A percentile compares a stretch with the other conserved stretches of the same genome.
Evolutionary conservation across 2,797 vertebrate genomes (phyloP).

Genomic region (Pyrocephalus nanus): DNA sequence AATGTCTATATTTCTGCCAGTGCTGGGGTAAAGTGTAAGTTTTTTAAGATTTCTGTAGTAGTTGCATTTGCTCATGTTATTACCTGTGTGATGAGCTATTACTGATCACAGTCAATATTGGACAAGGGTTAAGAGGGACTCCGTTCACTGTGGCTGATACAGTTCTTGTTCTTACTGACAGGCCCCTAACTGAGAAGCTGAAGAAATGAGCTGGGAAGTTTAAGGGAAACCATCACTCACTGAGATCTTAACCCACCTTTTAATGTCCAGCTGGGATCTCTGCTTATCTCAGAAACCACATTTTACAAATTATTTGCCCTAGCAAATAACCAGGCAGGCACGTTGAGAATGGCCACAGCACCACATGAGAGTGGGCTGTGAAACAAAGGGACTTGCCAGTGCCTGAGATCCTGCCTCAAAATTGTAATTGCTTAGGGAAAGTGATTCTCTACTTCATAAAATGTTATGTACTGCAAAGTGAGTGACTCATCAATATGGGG

Average conservation of each 20-base stretch:
- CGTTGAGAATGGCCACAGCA: background rate
- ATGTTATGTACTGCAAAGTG: constrained; percentile 71
- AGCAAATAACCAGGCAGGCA: constrained; percentile 60
- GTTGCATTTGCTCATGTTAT: background rate
- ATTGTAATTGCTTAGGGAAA: constrained; percentile 79
- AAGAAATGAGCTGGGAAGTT: constrained; percentile 10
- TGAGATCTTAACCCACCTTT: background rate
- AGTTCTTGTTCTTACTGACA: background rate
- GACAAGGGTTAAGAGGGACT: background rate
- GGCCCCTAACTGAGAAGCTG: background rate
- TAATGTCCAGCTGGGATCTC: constrained; percentile 15
- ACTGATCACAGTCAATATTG: background rate
- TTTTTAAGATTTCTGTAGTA: background rate
- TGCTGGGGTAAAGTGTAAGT: background rate
- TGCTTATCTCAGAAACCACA: constrained; percentile 48
- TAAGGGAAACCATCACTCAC: background rate
- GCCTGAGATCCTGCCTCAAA: constrained; percentile 68
- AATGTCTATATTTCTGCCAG: background rate
- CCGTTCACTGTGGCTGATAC: background rate
- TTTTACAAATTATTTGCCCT: constrained; percentile 58
- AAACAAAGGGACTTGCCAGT: constrained; percentile 53
- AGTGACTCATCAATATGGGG: constrained; percentile 71
- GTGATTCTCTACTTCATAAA: constrained; percentile 77
- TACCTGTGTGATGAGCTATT: background rate
- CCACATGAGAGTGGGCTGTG: constrained; percentile 27